Percentiles rank a stretch among this genome's conserved stretches.
Conservation (phyloP, 2,113 vertebrate species). For the Crotalus helleri region DNA sequence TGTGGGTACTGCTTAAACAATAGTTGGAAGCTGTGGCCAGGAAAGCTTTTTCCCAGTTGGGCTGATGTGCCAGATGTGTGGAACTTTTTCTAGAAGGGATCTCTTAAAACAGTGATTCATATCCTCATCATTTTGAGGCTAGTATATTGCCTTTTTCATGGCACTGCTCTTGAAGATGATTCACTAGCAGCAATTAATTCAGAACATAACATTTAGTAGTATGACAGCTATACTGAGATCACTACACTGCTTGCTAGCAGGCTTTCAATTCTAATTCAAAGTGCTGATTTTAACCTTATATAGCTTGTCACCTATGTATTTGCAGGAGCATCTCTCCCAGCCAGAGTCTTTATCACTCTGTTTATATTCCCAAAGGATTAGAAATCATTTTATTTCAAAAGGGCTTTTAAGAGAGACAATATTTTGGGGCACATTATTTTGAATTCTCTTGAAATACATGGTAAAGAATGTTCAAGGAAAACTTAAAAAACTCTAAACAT, state of each 20-base stretch:
- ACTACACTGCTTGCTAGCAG: neutral
- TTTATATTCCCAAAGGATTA: neutral
- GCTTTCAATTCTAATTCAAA: neutral
- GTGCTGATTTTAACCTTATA: neutral
- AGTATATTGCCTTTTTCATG: neutral
- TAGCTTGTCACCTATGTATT: neutral
- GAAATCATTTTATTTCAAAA: neutral
- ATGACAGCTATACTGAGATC: neutral
- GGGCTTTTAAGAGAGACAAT: neutral
- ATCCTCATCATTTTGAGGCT: neutral
- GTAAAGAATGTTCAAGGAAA: neutral
- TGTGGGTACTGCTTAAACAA: neutral
- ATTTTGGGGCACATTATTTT: neutral
- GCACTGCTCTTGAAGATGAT: neutral
- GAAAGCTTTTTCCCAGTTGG: neutral
- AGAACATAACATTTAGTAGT: neutral
- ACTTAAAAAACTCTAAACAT: neutral
- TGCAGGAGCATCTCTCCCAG: neutral
- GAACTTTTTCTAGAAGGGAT: neutral
- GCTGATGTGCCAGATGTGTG: neutral
- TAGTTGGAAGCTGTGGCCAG: neutral
- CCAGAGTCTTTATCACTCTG: neutral
- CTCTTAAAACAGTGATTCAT: neutral
- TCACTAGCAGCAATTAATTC: neutral
- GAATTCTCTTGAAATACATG: neutral